A percentile compares a stretch with the other conserved stretches of the same genome.
These are phyloP conservation scores for Propithecus deckenii DNA, from an alignment of 2,797 vertebrate genomes.

Conservation along the genomic window DNA sequence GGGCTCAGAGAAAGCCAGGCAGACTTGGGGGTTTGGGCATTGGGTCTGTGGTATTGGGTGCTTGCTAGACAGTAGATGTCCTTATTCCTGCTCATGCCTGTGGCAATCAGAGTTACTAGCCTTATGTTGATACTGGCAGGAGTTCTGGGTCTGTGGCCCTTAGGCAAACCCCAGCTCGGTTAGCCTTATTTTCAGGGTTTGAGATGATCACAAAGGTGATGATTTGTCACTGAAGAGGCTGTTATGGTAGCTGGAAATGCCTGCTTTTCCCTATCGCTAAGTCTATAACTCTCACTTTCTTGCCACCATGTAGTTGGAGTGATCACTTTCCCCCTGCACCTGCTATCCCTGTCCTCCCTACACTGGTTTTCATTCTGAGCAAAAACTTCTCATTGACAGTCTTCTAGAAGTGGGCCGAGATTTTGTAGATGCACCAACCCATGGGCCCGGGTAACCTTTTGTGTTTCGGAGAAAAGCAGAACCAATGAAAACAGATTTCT, in stretches of 20 bases:
- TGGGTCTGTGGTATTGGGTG: not conserved
- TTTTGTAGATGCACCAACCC: not conserved
- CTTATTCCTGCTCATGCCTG: slow-evolving; percentile 7
- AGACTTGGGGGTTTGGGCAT: slow-evolving; percentile 1
- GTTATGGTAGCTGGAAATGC: not conserved
- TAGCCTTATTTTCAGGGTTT: slow-evolving; percentile 37
- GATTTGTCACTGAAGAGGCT: not conserved
- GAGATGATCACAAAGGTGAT: not conserved
- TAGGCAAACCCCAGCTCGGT: slow-evolving; percentile 24
- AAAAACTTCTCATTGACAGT: not conserved
- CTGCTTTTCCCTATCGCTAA: not conserved
- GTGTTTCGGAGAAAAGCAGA: slow-evolving; percentile 15
- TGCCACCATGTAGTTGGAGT: not conserved
- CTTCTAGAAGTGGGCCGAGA: not conserved
- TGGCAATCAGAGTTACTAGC: not conserved
- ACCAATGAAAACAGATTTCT: not conserved
- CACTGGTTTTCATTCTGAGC: not conserved
- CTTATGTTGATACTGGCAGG: slow-evolving; percentile 47
- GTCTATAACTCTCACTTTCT: not conserved
- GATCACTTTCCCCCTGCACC: rapidly evolving
- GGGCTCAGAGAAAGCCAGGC: not conserved
- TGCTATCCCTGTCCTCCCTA: not conserved
- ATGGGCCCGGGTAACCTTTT: not conserved
- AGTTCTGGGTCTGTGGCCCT: not conserved
- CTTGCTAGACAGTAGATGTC: not conserved